Evolutionary conservation across 1,140 invertebrate species (phyloP).

Genomic region (Sarcophaga bullata): DNA sequence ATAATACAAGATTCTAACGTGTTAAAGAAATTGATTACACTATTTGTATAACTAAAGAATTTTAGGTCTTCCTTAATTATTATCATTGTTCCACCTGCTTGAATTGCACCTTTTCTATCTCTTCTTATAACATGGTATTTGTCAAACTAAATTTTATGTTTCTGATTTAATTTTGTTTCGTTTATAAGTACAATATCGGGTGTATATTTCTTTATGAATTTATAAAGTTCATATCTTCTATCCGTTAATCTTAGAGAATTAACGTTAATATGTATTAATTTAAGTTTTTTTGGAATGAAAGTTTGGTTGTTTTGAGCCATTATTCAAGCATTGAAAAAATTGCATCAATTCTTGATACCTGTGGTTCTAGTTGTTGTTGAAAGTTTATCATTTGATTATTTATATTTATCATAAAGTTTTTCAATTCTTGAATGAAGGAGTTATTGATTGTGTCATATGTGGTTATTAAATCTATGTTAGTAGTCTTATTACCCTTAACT

Average conservation of each 20-base stretch:
- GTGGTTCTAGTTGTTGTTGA: neutral
- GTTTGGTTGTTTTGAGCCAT: neutral
- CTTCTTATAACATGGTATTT: no score
- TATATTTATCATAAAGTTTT: neutral
- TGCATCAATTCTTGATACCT: no score
- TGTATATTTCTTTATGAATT: neutral
- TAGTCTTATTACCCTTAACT: no score
- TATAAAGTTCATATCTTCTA: no score
- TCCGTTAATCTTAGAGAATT: neutral
- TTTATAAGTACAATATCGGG: neutral
- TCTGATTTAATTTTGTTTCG: neutral
- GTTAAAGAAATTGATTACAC: neutral
- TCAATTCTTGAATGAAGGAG: neutral
- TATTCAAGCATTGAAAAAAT: neutral
- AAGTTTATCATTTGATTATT: neutral
- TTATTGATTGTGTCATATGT: neutral
- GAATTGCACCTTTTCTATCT: no score
- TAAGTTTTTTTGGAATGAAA: neutral
- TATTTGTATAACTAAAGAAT: neutral
- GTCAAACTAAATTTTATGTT: neutral
- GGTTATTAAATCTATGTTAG: no score
- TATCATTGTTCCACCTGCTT: no score
- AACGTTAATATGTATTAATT: neutral
- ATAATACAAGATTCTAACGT: no score
- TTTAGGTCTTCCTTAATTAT: no score